phyloP scores from a whole-genome alignment of 2,113 vertebrate genomes.

The Odontophorus gujanensis region DNA sequence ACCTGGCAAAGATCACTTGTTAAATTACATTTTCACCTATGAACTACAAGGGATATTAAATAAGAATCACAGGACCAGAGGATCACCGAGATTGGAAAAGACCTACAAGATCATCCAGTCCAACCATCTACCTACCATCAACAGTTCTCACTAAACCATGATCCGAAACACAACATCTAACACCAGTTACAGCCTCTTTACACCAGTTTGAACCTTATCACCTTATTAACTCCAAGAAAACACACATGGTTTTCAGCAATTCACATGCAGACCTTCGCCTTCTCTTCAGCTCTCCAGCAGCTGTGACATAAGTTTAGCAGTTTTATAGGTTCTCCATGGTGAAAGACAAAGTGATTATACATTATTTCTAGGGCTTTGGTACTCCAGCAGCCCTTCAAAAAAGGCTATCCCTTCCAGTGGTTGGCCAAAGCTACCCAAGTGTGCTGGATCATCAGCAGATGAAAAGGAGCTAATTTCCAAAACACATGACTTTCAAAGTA shows the following conservation, averaged over 20 bases:
- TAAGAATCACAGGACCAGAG: no score
- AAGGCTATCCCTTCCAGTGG: not conserved
- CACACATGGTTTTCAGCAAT: not conserved
- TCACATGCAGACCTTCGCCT: not conserved
- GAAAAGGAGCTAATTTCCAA: not conserved
- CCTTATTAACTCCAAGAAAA: not conserved
- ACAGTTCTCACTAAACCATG: no score
- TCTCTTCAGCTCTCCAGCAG: not conserved
- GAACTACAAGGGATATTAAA: not conserved
- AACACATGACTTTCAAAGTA: accelerated
- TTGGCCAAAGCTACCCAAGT: not conserved
- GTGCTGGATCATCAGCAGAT: accelerated
- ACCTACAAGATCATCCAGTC: no score
- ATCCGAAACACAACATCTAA: no score
- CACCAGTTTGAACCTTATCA: not conserved
- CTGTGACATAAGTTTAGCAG: not conserved
- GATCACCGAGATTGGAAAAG: no score
- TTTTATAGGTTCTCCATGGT: not conserved
- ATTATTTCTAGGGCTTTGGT: not conserved
- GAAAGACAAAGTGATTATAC: not conserved
- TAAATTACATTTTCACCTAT: not conserved
- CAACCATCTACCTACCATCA: no score
- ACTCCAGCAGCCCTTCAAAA: not conserved
- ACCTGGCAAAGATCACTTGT: not conserved
- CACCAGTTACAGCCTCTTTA: no score